These are phyloP conservation scores for Eustalomyia histrio DNA, from an alignment of 2,888 invertebrate genomes.

Conservation along the genomic window DNA sequence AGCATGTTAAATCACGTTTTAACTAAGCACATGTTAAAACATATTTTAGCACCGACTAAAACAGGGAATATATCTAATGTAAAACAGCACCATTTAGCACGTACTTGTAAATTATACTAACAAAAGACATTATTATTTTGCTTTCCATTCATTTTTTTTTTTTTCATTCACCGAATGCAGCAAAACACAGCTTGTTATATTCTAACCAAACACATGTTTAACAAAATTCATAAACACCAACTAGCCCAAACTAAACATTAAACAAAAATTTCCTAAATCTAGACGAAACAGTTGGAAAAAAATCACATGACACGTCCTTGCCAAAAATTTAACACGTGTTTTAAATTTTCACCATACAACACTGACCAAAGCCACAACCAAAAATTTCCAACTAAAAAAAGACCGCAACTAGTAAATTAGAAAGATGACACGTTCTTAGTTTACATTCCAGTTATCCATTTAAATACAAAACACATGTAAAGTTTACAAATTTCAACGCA, in stretches of 20 bases:
- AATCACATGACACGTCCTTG: constrained; percentile 9
- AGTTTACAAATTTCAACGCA: constrained; percentile 29
- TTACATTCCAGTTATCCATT: background rate
- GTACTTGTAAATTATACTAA: background rate
- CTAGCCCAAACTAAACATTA: background rate
- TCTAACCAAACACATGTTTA: background rate
- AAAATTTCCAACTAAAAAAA: background rate
- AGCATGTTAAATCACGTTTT: background rate
- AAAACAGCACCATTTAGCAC: background rate
- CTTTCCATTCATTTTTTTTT: no score
- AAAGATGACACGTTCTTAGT: constrained; percentile 32
- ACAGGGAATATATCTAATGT: background rate
- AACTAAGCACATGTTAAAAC: background rate
- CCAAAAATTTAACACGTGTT: background rate
- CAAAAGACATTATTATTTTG: background rate
- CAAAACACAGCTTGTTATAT: background rate
- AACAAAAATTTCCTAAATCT: background rate
- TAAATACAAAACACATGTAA: constrained; percentile 15
- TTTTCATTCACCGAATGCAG: background rate
- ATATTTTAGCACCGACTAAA: background rate
- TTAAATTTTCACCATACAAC: background rate
- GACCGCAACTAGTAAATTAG: constrained; percentile 8
- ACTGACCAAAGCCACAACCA: background rate
- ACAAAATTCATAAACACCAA: background rate
- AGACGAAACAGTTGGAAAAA: background rate